Evolutionary conservation across 2,888 invertebrate species (phyloP).

Genomic region (Hirtodrosophila cameraria): DNA sequence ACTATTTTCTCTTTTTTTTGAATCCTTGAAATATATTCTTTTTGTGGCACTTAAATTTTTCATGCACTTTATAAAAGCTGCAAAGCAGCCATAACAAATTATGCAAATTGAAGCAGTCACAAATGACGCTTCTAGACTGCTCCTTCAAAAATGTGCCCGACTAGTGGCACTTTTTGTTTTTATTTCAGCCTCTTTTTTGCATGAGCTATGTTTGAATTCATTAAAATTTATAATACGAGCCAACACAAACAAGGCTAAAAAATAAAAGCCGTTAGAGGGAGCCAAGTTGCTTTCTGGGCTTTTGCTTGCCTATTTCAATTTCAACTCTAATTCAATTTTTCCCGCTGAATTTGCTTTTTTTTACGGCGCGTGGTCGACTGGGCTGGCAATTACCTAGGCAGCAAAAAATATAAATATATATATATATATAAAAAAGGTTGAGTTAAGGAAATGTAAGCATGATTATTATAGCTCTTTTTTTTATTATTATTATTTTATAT

Average conservation of each 20-base stretch:
- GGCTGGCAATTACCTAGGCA: constrained; percentile 47
- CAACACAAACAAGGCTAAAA: constrained; percentile 49
- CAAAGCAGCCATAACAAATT: no score
- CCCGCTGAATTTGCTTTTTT: constrained; percentile 67
- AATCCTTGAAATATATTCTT: no score
- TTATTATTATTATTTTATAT: constrained; percentile 14
- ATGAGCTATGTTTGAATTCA: constrained; percentile 51
- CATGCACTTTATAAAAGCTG: no score
- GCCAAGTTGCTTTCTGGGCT: constrained; percentile 5
- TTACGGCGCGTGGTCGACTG: constrained; percentile 23
- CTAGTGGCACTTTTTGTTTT: neutral
- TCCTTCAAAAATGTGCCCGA: no score
- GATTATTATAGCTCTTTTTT: constrained; percentile 59
- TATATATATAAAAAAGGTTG: constrained; percentile 33
- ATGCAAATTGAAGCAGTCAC: no score
- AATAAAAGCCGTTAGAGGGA: constrained; percentile 14
- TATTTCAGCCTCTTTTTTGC: constrained; percentile 17
- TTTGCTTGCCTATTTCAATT: constrained; percentile 62
- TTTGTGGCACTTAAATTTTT: no score
- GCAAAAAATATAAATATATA: constrained; percentile 25
- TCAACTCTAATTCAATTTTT: constrained; percentile 73
- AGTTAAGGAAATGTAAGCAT: constrained; percentile 56
- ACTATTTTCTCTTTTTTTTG: no score
- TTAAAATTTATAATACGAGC: constrained; percentile 60
- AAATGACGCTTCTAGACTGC: no score